phyloP scores from a whole-genome alignment of 2,797 vertebrate species.

The Phataginus tricuspis region DNA sequence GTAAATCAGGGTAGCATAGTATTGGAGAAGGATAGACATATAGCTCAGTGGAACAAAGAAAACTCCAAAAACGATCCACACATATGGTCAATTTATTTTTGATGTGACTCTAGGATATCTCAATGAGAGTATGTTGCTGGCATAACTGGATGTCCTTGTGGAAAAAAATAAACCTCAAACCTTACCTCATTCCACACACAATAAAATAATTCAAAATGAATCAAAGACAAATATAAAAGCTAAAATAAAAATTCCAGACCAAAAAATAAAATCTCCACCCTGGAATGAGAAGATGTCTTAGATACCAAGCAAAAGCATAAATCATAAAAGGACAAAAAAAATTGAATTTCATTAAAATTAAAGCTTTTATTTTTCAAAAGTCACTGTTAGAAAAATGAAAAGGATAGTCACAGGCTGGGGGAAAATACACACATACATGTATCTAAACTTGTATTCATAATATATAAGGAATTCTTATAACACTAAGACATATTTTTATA shows the following conservation, averaged over 20 bases:
- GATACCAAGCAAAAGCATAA: background rate
- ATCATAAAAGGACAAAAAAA: background rate
- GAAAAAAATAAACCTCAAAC: background rate
- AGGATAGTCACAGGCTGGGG: background rate
- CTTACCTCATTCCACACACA: background rate
- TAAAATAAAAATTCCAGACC: background rate
- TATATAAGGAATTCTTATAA: conserved; percentile 13
- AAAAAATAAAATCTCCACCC: conserved; percentile 3
- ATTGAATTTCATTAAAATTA: background rate
- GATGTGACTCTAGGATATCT: background rate
- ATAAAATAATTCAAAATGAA: conserved; percentile 11
- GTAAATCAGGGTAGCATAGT: background rate
- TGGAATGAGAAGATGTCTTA: conserved; percentile 7
- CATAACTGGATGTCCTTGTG: background rate
- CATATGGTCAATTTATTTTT: background rate
- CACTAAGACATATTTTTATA: background rate
- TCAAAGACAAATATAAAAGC: background rate
- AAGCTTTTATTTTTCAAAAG: background rate
- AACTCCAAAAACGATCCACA: background rate
- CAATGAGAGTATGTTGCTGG: background rate
- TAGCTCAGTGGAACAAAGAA: background rate
- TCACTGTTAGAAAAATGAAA: background rate
- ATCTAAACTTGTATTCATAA: background rate
- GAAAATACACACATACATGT: background rate
- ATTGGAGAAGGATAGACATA: background rate